Conservation (phyloP, 2,888 invertebrate genomes). For the Synanthedon tipuliformis region DNA sequence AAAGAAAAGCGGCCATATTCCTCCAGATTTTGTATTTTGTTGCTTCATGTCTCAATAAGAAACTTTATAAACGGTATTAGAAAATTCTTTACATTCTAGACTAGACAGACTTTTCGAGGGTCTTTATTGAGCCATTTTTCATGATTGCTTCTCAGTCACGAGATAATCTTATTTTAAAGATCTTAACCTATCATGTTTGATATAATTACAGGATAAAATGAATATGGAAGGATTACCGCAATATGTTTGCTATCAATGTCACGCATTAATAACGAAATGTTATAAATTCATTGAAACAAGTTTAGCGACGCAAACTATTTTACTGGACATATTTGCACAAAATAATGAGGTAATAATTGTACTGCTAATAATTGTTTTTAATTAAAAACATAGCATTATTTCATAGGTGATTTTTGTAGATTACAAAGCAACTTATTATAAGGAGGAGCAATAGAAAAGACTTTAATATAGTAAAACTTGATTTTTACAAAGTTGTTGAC, state of each 20-base stretch:
- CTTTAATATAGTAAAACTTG: conserved; percentile 12
- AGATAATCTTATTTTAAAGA: too few species aligned
- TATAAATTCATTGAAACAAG: conserved; percentile 21
- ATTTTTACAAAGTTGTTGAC: conserved; percentile 3
- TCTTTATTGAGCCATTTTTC: too few species aligned
- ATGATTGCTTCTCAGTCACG: too few species aligned
- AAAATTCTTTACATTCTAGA: too few species aligned
- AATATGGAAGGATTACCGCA: conserved; percentile 22
- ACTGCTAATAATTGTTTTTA: conserved; percentile 9
- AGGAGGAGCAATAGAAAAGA: conserved; percentile 11
- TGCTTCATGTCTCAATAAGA: too few species aligned
- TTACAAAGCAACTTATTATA: conserved; percentile 16
- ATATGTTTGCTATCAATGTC: conserved; percentile 24
- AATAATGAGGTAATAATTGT: conserved; percentile 17
- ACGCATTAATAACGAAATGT: conserved; percentile 15
- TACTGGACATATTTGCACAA: conserved; percentile 21
- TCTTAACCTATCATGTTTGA: not conserved
- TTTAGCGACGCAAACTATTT: conserved; percentile 15
- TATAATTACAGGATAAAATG: conserved; percentile 11
- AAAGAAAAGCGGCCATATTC: too few species aligned
- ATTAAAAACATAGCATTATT: too few species aligned
- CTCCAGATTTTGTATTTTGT: too few species aligned
- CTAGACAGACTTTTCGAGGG: too few species aligned
- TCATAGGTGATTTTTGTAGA: not conserved
- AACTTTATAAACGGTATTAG: too few species aligned